These are phyloP conservation scores for Rhagophthalmus giganteus DNA, from an alignment of 2,888 invertebrate species.

Conservation along the genomic window DNA sequence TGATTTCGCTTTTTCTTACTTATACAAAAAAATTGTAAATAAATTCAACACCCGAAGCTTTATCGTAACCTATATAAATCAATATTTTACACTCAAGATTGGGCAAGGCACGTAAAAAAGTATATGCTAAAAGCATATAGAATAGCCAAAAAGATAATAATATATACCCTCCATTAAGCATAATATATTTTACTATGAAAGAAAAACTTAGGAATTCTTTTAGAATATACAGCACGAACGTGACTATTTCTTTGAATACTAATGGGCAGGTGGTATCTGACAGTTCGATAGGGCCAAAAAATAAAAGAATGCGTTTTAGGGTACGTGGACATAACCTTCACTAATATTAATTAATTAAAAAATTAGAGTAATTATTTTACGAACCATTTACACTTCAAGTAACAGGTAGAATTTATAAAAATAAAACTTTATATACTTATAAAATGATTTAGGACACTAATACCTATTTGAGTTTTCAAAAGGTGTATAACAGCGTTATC, in stretches of 20 bases:
- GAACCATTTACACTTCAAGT: too few relatives aligned
- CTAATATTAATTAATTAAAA: too few relatives aligned
- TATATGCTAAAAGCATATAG: slow-evolving; percentile 23
- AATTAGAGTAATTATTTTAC: too few relatives aligned
- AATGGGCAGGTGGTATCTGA: slow-evolving; percentile 5
- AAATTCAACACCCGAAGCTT: slow-evolving; percentile 1
- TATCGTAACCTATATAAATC: slow-evolving; percentile 11
- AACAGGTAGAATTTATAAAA: too few relatives aligned
- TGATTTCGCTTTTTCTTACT: not conserved
- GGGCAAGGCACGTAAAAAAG: slow-evolving; percentile 14
- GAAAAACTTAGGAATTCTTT: slow-evolving; percentile 18
- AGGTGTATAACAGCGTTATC: too few relatives aligned
- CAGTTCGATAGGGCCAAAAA: too few relatives aligned
- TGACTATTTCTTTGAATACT: slow-evolving; percentile 19
- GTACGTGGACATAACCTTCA: too few relatives aligned
- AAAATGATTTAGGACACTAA: too few relatives aligned
- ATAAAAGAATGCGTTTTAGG: too few relatives aligned
- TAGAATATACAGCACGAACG: slow-evolving; percentile 21
- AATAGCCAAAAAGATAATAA: slow-evolving; percentile 24
- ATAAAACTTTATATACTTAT: too few relatives aligned
- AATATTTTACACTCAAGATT: slow-evolving; percentile 15
- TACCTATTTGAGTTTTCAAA: too few relatives aligned
- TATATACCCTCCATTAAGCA: slow-evolving; percentile 24
- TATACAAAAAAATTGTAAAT: slow-evolving; percentile 3
- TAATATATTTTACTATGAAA: slow-evolving; percentile 22